phyloP scores from a whole-genome alignment of 2,797 vertebrate genomes.

The Siniperca scherzeri region DNA sequence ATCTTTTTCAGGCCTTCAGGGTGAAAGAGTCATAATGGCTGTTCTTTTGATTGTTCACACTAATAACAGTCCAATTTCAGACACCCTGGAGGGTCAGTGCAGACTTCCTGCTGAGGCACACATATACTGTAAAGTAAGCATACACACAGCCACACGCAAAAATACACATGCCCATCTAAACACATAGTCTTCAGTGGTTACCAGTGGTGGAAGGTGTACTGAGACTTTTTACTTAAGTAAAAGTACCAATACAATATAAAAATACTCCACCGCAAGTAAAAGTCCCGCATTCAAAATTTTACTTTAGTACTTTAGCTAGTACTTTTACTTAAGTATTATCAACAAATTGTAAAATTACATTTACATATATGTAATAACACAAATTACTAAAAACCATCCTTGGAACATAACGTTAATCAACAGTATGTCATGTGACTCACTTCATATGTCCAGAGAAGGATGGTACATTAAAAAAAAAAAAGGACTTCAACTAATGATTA shows the following conservation, averaged over 20 bases:
- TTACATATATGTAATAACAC: too few relatives aligned
- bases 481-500: too few relatives aligned
- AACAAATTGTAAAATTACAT: too few relatives aligned
- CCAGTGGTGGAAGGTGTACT: too few relatives aligned
- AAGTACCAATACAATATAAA: too few relatives aligned
- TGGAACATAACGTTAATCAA: too few relatives aligned
- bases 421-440: neutral
- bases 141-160: neutral
- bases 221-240: too few relatives aligned
- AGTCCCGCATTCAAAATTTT: too few relatives aligned
- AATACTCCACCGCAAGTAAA: neutral
- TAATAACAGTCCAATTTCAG: neutral
- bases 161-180: neutral
- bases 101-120: neutral
- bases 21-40: neutral
- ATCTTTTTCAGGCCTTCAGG: slow-evolving; percentile 17
- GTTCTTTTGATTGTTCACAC: slow-evolving; percentile 22
- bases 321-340: too few relatives aligned
- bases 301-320: too few relatives aligned
- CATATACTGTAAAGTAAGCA: neutral
- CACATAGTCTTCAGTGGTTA: neutral
- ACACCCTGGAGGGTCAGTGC: neutral
- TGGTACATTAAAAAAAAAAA: too few relatives aligned
- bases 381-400: too few relatives aligned
- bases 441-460: neutral